Conservation (phyloP, 2,888 invertebrate genomes). For the Cryptus armator region DNA sequence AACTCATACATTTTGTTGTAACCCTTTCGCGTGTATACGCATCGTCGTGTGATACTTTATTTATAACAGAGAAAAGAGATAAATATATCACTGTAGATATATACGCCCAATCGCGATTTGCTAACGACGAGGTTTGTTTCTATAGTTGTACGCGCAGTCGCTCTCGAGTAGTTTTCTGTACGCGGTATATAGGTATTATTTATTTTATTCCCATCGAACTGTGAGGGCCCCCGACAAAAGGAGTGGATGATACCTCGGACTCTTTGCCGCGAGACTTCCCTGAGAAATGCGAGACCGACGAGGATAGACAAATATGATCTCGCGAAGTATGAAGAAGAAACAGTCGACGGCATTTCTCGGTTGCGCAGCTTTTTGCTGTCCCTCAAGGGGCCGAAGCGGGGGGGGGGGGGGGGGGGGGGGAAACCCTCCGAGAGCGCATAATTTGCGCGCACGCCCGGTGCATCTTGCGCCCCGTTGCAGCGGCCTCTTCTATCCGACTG, state of each 20-base stretch:
- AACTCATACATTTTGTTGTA: constrained; percentile 31
- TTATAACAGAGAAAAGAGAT: constrained; percentile 6
- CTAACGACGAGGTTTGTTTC: not conserved
- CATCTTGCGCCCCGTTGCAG: constrained; percentile 23
- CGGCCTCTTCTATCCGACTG: constrained; percentile 42
- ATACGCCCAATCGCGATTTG: not conserved
- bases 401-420: too few relatives aligned
- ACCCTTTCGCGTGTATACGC: not conserved
- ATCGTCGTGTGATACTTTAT: not conserved
- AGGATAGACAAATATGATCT: constrained; percentile 63
- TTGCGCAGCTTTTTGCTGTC: constrained; percentile 59
- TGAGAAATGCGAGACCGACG: constrained; percentile 63
- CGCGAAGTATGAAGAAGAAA: constrained; percentile 47
- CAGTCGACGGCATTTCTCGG: constrained; percentile 15
- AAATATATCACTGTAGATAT: not conserved
- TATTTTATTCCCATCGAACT: constrained; percentile 53
- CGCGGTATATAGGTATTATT: constrained; percentile 27
- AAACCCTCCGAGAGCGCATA: constrained; percentile 54
- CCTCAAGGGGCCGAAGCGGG: not conserved
- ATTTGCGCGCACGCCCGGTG: constrained; percentile 62
- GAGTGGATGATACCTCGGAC: constrained; percentile 5
- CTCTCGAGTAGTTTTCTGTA: constrained; percentile 3
- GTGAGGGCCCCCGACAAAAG: constrained; percentile 21
- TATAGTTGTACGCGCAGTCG: not conserved
- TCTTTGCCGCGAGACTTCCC: constrained; percentile 51